Conservation (phyloP, 2,888 invertebrate species). For the Leptopilina myrica region DNA sequence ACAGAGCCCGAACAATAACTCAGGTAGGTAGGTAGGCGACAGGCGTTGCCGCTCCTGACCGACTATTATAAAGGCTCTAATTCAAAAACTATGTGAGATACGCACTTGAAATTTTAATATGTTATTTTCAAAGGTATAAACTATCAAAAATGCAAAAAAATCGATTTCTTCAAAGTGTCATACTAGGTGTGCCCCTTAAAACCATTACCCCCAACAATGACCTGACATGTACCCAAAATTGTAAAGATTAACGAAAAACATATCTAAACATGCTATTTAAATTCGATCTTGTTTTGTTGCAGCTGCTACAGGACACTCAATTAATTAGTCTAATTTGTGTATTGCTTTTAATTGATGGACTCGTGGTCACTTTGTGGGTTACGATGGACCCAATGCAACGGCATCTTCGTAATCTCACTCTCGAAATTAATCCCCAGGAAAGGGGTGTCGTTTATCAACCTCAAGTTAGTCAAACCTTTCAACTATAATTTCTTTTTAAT, state of each 20-base stretch:
- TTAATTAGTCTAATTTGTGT: slow-evolving; percentile 90
- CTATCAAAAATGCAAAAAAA: no score
- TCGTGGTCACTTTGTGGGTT: slow-evolving; percentile 91
- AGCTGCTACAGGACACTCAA: slow-evolving; percentile 92
- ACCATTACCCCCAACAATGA: no score
- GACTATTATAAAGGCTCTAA: no score
- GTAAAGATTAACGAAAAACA: not conserved
- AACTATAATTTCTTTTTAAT: not conserved
- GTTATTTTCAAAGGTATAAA: no score
- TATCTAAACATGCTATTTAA: not conserved
- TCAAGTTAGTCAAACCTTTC: slow-evolving; percentile 79
- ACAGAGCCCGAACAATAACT: no score
- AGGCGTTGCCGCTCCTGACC: no score
- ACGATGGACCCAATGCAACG: slow-evolving; percentile 92
- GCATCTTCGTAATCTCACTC: slow-evolving; percentile 88
- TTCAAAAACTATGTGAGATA: no score
- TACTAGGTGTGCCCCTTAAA: no score
- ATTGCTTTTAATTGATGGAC: slow-evolving; percentile 88
- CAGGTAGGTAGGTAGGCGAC: no score
- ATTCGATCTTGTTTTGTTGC: slow-evolving; percentile 50
- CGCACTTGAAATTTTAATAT: no score
- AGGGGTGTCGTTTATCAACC: slow-evolving; percentile 91
- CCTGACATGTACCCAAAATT: no score
- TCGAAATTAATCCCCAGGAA: slow-evolving; percentile 86
- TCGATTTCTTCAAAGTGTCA: no score